Evolutionary conservation across 1,140 invertebrate genomes (phyloP).

Genomic region (Neodiprion pinetum): DNA sequence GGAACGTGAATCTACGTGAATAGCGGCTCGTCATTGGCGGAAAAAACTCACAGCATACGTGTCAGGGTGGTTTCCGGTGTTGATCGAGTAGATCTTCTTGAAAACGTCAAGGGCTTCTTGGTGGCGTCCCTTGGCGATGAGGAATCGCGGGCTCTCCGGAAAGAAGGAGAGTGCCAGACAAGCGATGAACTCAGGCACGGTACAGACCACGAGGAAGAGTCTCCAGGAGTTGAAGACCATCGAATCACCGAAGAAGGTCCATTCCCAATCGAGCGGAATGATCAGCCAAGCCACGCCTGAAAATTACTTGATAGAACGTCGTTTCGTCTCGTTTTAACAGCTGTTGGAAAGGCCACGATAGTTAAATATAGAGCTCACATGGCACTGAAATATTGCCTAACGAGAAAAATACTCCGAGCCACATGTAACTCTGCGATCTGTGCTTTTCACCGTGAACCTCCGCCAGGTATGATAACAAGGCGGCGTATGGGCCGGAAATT

Average conservation of each 20-base stretch:
- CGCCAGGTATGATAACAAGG: slow-evolving; percentile 74
- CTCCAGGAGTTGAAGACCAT: slow-evolving; percentile 69
- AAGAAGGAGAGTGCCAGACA: slow-evolving; percentile 66
- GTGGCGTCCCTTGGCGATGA: slow-evolving; percentile 63
- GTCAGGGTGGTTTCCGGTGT: slow-evolving; percentile 57
- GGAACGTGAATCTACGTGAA: too few species aligned
- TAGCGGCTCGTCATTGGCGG: neutral
- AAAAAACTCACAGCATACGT: slow-evolving; percentile 46
- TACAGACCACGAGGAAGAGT: slow-evolving; percentile 69
- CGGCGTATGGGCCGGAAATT: slow-evolving; percentile 77
- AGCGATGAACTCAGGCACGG: slow-evolving; percentile 68
- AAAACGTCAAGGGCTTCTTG: slow-evolving; percentile 65
- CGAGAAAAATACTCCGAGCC: slow-evolving; percentile 67
- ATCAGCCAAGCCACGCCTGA: slow-evolving; percentile 73
- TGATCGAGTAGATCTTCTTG: slow-evolving; percentile 63
- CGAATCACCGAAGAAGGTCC: slow-evolving; percentile 42
- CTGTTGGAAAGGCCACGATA: neutral
- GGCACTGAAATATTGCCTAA: slow-evolving; percentile 51
- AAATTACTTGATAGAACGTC: neutral
- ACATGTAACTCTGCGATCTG: slow-evolving; percentile 70
- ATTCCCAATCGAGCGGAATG: slow-evolving; percentile 64
- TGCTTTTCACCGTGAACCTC: slow-evolving; percentile 72
- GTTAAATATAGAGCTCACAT: slow-evolving; percentile 39
- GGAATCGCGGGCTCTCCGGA: slow-evolving; percentile 77
- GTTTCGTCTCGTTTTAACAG: neutral